phyloP scores from a whole-genome alignment of 2,113 vertebrate species.

The Lepus americanus region DNA sequence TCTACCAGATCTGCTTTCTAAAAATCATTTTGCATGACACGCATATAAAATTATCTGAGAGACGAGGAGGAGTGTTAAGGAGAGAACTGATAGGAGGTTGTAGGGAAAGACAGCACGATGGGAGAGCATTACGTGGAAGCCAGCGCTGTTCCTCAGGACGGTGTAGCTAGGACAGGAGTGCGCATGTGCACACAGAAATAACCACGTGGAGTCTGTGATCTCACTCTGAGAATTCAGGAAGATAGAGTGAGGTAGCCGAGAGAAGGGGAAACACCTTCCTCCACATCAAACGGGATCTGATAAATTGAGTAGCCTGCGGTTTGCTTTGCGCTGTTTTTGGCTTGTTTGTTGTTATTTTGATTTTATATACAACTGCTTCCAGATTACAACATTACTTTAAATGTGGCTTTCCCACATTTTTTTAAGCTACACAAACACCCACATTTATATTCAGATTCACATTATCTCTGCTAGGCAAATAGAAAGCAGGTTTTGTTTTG shows the following conservation, averaged over 20 bases:
- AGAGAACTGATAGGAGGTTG: background rate
- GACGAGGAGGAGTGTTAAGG: background rate
- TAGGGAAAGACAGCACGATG: background rate
- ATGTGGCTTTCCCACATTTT: slow-evolving; percentile 19
- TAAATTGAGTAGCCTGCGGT: background rate
- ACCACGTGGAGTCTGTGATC: no score
- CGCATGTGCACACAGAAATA: accelerated
- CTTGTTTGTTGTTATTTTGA: slow-evolving; percentile 2
- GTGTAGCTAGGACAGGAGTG: background rate
- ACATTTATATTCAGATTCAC: background rate
- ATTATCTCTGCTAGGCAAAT: background rate
- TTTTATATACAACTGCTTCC: slow-evolving; percentile 26
- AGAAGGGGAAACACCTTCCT: background rate
- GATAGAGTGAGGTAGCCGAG: background rate
- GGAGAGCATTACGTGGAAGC: background rate
- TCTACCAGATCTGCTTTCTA: background rate
- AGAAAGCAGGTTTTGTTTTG: background rate
- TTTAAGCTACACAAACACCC: background rate
- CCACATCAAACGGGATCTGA: background rate
- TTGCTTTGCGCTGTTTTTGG: background rate
- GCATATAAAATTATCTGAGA: background rate
- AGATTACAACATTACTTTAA: slow-evolving; percentile 42
- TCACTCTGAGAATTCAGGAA: background rate
- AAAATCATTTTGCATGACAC: background rate
- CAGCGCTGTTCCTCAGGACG: background rate